These are phyloP conservation scores for Polyommatus icarus DNA, from an alignment of 2,888 invertebrate genomes.

Conservation along the genomic window DNA sequence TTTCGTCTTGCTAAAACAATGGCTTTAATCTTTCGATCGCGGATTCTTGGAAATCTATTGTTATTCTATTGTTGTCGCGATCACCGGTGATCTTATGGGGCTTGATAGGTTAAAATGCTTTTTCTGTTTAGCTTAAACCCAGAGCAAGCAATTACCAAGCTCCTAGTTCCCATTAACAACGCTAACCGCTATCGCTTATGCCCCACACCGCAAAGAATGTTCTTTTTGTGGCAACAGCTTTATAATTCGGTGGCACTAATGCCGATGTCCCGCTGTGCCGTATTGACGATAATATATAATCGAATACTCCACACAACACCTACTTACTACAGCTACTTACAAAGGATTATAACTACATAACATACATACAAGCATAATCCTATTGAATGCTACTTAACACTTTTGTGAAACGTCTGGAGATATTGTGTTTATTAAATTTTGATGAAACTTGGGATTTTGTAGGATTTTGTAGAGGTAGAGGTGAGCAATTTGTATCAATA, in stretches of 20 bases:
- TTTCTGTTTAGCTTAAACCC: too few species aligned
- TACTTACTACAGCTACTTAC: slow-evolving; percentile 6
- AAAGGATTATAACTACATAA: slow-evolving; percentile 17
- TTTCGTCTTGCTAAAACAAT: too few species aligned
- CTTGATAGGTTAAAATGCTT: too few species aligned
- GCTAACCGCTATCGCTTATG: slow-evolving; percentile 43
- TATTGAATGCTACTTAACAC: not conserved
- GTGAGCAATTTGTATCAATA: too few species aligned
- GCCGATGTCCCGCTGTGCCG: slow-evolving; percentile 56
- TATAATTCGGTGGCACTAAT: slow-evolving; percentile 72
- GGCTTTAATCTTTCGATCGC: too few species aligned
- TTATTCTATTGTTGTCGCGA: too few species aligned
- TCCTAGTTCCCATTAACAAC: not conserved
- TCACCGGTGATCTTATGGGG: too few species aligned
- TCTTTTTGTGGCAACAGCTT: slow-evolving; percentile 63
- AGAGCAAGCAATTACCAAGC: not conserved
- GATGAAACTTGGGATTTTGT: too few species aligned
- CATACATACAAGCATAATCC: not conserved
- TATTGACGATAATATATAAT: slow-evolving; percentile 41
- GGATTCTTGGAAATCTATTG: too few species aligned
- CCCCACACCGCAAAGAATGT: slow-evolving; percentile 48
- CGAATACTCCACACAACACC: slow-evolving; percentile 10
- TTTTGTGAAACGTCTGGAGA: too few species aligned
- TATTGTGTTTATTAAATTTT: too few species aligned
- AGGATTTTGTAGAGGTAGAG: too few species aligned